Percentiles rank a stretch among this genome's conserved stretches.
These are phyloP conservation scores for Polylopha cassiicola DNA, from an alignment of 2,888 invertebrate genomes.

Conservation along the genomic window DNA sequence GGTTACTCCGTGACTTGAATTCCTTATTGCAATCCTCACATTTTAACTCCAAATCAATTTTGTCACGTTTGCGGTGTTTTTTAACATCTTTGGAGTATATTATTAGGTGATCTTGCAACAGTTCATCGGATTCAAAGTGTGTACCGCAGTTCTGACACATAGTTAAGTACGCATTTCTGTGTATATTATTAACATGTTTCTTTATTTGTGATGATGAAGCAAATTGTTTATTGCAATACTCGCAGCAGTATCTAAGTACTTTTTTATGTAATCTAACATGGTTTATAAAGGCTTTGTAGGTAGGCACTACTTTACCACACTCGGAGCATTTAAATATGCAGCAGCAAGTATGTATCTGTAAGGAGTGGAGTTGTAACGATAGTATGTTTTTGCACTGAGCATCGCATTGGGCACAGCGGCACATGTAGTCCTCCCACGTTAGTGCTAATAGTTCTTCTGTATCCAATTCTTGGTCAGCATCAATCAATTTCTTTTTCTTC, in stretches of 20 bases:
- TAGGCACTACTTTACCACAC: conserved; percentile 50
- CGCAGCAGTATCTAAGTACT: conserved; percentile 54
- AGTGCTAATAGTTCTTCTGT: conserved; percentile 29
- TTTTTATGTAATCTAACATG: conserved; percentile 59
- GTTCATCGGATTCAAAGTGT: conserved; percentile 46
- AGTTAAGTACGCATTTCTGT: conserved; percentile 34
- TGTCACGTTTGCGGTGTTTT: conserved; percentile 40
- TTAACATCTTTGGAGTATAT: conserved; percentile 43
- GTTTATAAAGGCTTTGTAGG: conserved; percentile 49
- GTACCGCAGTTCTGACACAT: conserved; percentile 57
- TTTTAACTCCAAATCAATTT: conserved; percentile 42
- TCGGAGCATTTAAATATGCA: conserved; percentile 61
- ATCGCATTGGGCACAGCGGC: conserved; percentile 60
- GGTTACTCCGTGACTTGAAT: conserved; percentile 59
- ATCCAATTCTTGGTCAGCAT: conserved; percentile 21
- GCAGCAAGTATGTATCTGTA: conserved; percentile 59
- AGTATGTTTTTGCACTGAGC: conserved; percentile 59
- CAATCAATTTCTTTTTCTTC: conserved; percentile 29
- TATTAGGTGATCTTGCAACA: conserved; percentile 53
- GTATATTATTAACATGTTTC: conserved; percentile 43
- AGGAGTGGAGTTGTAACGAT: conserved; percentile 54
- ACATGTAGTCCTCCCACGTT: conserved; percentile 61
- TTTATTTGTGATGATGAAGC: conserved; percentile 41
- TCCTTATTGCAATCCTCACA: conserved; percentile 59
- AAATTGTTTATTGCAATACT: conserved; percentile 55